Evolutionary conservation across 2,888 invertebrate species (phyloP).

Genomic region (Pomacea canaliculata): DNA sequence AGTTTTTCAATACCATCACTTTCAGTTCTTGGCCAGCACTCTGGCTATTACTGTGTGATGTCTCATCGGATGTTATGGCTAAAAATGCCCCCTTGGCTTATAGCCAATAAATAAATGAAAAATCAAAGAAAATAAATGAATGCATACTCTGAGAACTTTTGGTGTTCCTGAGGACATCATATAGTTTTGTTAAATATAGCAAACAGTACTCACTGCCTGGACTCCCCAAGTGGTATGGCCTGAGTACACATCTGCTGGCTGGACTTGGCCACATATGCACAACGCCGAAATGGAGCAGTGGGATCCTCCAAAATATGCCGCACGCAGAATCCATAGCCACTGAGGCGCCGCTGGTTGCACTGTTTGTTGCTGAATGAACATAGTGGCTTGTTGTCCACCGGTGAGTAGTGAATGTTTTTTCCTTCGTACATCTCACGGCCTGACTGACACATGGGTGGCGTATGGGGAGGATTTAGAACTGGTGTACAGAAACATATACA

Average conservation of each 20-base stretch:
- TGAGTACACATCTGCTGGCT: conserved; percentile 71
- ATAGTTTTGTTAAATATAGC: too few species aligned
- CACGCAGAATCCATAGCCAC: conserved; percentile 83
- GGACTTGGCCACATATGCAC: conserved; percentile 76
- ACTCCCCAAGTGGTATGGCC: conserved; percentile 71
- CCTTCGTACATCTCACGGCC: conserved; percentile 70
- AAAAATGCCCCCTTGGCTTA: too few species aligned
- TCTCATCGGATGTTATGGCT: too few species aligned
- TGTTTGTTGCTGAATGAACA: conserved; percentile 71
- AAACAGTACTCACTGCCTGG: conserved; percentile 66
- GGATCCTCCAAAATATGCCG: conserved; percentile 88
- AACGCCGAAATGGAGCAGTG: conserved; percentile 86
- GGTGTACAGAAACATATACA: not conserved
- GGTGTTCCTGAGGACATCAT: too few species aligned
- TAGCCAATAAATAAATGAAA: too few species aligned
- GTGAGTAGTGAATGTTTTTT: conserved; percentile 72
- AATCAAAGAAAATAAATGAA: too few species aligned
- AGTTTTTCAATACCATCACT: too few species aligned
- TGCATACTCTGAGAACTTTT: too few species aligned
- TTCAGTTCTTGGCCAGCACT: too few species aligned
- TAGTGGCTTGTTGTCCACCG: conserved; percentile 71
- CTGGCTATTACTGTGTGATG: too few species aligned
- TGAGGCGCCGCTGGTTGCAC: conserved; percentile 75
- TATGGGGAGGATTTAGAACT: not conserved
- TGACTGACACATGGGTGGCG: conserved; percentile 30